Base-by-base conservation (phyloP, 2,113 vertebrate genomes). In the Tyrannus savana region DNA sequence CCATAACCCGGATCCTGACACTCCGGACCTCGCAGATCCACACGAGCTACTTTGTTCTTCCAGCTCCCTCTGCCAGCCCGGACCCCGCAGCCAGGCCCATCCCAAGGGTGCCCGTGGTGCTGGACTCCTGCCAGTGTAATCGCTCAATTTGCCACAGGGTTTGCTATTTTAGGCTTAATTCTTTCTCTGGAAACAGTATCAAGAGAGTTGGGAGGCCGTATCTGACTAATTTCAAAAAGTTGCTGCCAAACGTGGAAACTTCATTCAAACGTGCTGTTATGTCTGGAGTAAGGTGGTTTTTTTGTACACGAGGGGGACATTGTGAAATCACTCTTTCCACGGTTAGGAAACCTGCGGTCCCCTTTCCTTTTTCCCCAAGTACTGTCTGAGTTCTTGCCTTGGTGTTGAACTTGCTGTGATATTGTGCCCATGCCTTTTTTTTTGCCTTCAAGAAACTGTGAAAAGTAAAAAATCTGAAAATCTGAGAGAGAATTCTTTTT, bases 151-250 rank as follows among this genome's bases (percentile, higher is more conserved):
- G 91, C 82, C 50, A 18, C 53, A 17, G 87, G 64, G 35, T 77
- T 97, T 96, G 84, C 82, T 96, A 46, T 93, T 96, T 94, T 75
- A 50, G 79, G 68, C 58, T 67, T 64, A 30, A 79, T 76, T 95
- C 55, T 85, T 79, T 64, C 56, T 52, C 56, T 86, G 49, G 89
- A 80, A 71, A 33, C 47, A 27, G 42, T 88, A 59, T 86, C 90
- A 91, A 91, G 78, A 55, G n/a, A 88, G 39, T 64, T 78, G 63
- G 49, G 62, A 50, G 63, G 49, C 72, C 0, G 0, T 52, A 67
- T 52, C 84, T 62, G 91, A 84, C n/a, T 73, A 55, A 81, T 75
- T 76, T 53, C 1, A 62, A 22, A 93, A 41, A 76, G 30, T 50
- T 78, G 83, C 58, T 90, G 55, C 81, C 2, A 14, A 88, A 49